Evolutionary conservation across 1,140 invertebrate genomes (phyloP), one percentile per base, ranked within the genome.

Genomic region (Ganaspis sp.): DNA sequence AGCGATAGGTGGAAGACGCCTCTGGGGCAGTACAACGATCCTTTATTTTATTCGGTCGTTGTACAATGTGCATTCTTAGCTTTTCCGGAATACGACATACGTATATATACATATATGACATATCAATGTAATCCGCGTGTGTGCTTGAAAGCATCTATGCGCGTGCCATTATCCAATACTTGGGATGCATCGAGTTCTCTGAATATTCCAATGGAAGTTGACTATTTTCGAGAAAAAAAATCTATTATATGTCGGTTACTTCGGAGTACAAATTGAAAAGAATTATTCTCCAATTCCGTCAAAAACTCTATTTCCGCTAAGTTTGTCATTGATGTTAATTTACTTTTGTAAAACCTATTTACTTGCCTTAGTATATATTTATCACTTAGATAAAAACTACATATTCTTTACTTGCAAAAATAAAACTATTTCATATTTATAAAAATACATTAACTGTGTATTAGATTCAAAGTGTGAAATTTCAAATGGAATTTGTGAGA

Each of bases 1-100:
- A 84, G 84, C 86, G 86, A 87, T 88, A 88, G 85, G 83, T 80
- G 80, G 83, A 69, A 76, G 73, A 77, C 79, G 84, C 83, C 84
- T 81, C 54, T 69, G 40, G 73, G 84, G 77, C 79, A 80, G 71
- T 74, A 70, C 45, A 29, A 70, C 77, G 79, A 87, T 87, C 81
- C 85, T 87, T 87, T 86, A 87, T 87, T 85, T 87, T 84, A 86
- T 85, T 78, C 78, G 76, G 81, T 79, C 75, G 53, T 73, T 72
- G 73, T 82, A 80, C 78, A 74, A 70, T 45, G 37, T 12, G 73
- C 74, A 72, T 75, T 79, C 75, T 75, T 80, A 78, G 69, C 76
- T 82, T 74, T 53, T 73, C 71, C 64, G 45, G 11, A 17, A 78
- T 72, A 76, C 8, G 75, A 76, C 71, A 75, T 77, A 71, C 42